Conservation (phyloP, 2,888 invertebrate species). For the Palloptera scutellata region DNA sequence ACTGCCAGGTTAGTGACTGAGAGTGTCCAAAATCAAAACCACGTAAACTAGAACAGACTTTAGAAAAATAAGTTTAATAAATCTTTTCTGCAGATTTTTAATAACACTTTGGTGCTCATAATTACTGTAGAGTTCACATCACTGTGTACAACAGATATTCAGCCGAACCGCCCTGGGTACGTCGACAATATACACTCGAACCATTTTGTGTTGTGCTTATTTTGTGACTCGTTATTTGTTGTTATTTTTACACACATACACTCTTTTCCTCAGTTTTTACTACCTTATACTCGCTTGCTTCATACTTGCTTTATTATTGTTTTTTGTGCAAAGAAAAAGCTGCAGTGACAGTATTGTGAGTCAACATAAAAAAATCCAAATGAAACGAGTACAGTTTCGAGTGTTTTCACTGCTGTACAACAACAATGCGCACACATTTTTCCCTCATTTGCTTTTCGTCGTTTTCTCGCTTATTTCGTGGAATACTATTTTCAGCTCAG, state of each 20-base stretch:
- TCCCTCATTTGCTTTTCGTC: constrained; percentile 1
- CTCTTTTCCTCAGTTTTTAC: constrained; percentile 21
- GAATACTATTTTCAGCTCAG: neutral
- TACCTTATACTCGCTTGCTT: no score
- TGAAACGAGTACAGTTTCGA: constrained; percentile 43
- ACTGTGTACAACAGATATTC: no score
- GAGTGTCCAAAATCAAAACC: no score
- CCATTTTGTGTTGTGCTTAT: neutral
- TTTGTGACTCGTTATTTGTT: constrained; percentile 14
- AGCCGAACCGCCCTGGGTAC: no score
- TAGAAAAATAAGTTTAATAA: no score
- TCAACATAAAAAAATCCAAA: constrained; percentile 4
- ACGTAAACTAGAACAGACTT: no score
- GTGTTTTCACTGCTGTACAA: constrained; percentile 29
- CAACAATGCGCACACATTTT: constrained; percentile 13
- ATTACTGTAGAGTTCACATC: no score
- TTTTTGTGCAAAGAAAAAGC: constrained; percentile 3
- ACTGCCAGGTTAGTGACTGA: no score
- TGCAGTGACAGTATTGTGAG: constrained; percentile 1
- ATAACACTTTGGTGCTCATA: no score
- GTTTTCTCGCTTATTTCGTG: constrained; percentile 11
- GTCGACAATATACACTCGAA: no score
- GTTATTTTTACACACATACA: constrained; percentile 10
- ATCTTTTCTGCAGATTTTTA: no score
- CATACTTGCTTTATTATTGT: constrained; percentile 24